Conservation (phyloP, 1,140 invertebrate genomes). For the Aporrectodea caliginosa region DNA sequence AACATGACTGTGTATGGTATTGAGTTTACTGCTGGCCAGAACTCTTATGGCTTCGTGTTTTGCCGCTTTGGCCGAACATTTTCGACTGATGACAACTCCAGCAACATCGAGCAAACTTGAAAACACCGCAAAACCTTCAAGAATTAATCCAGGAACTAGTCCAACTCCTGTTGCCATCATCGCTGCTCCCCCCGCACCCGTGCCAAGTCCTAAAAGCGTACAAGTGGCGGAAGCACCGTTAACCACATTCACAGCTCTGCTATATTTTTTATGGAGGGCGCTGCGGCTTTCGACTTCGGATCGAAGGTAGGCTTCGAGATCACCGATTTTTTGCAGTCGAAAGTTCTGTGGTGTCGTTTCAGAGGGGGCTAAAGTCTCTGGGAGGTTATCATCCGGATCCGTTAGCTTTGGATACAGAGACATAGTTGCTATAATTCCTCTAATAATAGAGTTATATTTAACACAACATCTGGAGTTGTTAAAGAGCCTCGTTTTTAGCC, state of each 20-base stretch:
- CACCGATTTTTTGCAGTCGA: constrained; percentile 3
- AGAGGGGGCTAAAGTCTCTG: too few species aligned
- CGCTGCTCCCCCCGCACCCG: too few species aligned
- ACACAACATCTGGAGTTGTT: too few species aligned
- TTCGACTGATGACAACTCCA: background rate
- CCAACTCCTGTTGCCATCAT: background rate
- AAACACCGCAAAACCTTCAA: background rate
- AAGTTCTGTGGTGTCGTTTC: too few species aligned
- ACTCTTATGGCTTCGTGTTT: background rate
- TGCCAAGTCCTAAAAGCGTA: background rate
- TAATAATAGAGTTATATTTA: too few species aligned
- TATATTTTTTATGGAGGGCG: background rate
- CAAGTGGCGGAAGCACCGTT: background rate
- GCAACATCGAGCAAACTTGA: background rate
- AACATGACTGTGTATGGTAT: background rate
- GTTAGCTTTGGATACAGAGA: too few species aligned
- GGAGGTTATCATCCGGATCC: too few species aligned
- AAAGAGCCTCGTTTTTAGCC: too few species aligned
- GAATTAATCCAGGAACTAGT: background rate
- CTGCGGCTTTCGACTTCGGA: background rate
- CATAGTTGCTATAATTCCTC: too few species aligned
- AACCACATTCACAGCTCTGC: background rate
- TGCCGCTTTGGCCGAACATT: background rate
- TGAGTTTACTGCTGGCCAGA: background rate
- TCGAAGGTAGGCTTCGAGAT: background rate